Evolutionary conservation across 2,797 vertebrate species (phyloP).

Genomic region (Melanotaenia pygmaea): DNA sequence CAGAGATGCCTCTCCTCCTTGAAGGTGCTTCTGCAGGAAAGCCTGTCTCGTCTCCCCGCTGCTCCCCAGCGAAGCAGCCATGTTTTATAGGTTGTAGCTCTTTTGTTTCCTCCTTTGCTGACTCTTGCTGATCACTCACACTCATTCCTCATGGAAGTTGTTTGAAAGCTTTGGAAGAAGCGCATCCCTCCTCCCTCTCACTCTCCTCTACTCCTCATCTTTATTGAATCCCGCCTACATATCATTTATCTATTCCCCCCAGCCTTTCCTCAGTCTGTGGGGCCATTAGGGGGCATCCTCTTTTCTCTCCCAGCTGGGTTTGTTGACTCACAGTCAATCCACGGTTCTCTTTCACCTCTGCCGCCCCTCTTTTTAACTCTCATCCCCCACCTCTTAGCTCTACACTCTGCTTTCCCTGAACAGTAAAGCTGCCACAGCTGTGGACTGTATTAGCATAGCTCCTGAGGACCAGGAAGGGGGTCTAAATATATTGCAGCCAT

Average conservation of each 20-base stretch:
- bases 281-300: slow-evolving; percentile 86
- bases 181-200: slow-evolving; percentile 58
- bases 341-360: slow-evolving; percentile 80
- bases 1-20: slow-evolving; percentile 34
- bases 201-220: slow-evolving; percentile 65
- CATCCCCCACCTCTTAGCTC: slow-evolving; percentile 49
- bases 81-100: slow-evolving; percentile 78
- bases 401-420: slow-evolving; percentile 76
- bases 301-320: slow-evolving; percentile 93
- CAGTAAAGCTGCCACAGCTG: slow-evolving; percentile 98
- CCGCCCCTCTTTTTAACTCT: slow-evolving; percentile 70
- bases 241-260: slow-evolving; percentile 86
- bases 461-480: slow-evolving; percentile 62
- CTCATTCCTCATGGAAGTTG: slow-evolving; percentile 87
- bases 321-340: slow-evolving; percentile 97
- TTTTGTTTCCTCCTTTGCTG: slow-evolving; percentile 77
- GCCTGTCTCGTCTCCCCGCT: slow-evolving; percentile 50
- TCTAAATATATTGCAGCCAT: slow-evolving; percentile 92
- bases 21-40: slow-evolving; percentile 59
- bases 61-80: slow-evolving; percentile 62
- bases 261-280: slow-evolving; percentile 71
- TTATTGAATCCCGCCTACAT: slow-evolving; percentile 91
- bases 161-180: slow-evolving; percentile 83
- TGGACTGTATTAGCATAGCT: slow-evolving; percentile 92
- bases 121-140: slow-evolving; percentile 77